A percentile compares a stretch with the other conserved stretches of the same genome.
phyloP scores from a whole-genome alignment of 2,113 vertebrate genomes.

The Parus major region DNA sequence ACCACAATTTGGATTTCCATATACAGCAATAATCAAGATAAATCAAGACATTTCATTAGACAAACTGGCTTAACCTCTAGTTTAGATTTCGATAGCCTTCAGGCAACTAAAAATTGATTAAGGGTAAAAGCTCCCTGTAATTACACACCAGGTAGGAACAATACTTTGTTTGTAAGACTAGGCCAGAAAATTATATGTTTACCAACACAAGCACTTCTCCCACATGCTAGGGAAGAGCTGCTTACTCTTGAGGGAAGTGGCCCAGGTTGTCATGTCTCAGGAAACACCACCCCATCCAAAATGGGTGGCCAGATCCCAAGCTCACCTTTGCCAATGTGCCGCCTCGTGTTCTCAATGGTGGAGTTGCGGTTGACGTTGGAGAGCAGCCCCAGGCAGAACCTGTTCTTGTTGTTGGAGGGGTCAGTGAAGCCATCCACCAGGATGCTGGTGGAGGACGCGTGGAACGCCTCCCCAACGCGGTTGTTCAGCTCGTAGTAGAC shows the following conservation, averaged over 20 bases:
- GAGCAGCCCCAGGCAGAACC: conserved; percentile 96
- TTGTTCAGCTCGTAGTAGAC: conserved; percentile 99
- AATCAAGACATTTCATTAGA: neutral
- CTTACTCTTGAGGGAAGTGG: neutral
- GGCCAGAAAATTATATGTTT: neutral
- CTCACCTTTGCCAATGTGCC: conserved; percentile 96
- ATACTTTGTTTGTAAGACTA: neutral
- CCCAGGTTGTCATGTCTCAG: accelerated
- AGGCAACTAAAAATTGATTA: conserved; percentile 1
- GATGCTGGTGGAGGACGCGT: conserved; percentile 95
- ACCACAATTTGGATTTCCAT: neutral
- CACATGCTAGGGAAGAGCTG: neutral
- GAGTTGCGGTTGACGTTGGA: conserved; percentile 99
- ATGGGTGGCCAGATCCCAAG: neutral
- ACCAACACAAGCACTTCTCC: neutral
- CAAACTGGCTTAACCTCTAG: neutral
- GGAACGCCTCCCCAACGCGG: conserved; percentile 95
- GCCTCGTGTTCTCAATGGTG: conserved; percentile 96
- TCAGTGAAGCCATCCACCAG: conserved; percentile 98
- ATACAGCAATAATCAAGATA: neutral
- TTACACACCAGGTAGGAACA: neutral
- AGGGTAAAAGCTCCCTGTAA: conserved; percentile 15
- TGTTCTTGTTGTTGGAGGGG: conserved; percentile 98
- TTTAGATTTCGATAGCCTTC: neutral
- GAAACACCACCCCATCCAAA: accelerated